A percentile compares a stretch with the other conserved stretches of the same genome.
Evolutionary conservation across 2,888 invertebrate species (phyloP).

Genomic region (Sthenelais limicola): DNA sequence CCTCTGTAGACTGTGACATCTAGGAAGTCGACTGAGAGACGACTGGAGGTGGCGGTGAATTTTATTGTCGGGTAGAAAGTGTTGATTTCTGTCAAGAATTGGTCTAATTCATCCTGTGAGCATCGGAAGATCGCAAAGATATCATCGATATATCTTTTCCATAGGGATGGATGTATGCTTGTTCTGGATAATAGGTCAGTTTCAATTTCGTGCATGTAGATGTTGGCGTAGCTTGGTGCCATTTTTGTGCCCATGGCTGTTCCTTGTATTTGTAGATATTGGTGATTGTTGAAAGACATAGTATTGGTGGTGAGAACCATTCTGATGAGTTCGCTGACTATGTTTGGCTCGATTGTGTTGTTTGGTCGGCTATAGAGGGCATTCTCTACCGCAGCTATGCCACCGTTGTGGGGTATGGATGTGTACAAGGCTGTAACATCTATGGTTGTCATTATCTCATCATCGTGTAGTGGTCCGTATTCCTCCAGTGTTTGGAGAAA

Average conservation of each 20-base stretch:
- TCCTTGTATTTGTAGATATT: conserved; percentile 4
- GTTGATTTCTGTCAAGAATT: not conserved
- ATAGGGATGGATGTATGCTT: not conserved
- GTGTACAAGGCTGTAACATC: conserved; percentile 14
- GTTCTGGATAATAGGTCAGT: not conserved
- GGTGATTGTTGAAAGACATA: not conserved
- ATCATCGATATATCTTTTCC: conserved; percentile 6
- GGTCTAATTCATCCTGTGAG: conserved; percentile 1
- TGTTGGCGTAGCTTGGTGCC: conserved; percentile 3
- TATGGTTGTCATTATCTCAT: not conserved
- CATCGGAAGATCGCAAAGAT: not conserved
- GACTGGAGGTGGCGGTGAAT: not conserved
- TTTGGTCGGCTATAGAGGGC: not conserved
- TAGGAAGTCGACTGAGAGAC: not conserved
- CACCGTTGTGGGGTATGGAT: no score
- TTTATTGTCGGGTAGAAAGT: not conserved
- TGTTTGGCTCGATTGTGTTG: not conserved
- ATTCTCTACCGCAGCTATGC: not conserved
- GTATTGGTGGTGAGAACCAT: not conserved
- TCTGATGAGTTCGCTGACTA: not conserved
- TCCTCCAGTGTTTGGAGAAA: not conserved
- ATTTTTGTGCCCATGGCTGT: conserved; percentile 19
- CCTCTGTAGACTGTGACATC: conserved; percentile 8
- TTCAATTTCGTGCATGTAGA: conserved; percentile 1
- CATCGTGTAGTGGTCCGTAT: not conserved